A percentile compares a stretch with the other conserved stretches of the same genome.
These are phyloP conservation scores for Spilarctia lutea DNA, from an alignment of 2,888 invertebrate species.

Conservation along the genomic window DNA sequence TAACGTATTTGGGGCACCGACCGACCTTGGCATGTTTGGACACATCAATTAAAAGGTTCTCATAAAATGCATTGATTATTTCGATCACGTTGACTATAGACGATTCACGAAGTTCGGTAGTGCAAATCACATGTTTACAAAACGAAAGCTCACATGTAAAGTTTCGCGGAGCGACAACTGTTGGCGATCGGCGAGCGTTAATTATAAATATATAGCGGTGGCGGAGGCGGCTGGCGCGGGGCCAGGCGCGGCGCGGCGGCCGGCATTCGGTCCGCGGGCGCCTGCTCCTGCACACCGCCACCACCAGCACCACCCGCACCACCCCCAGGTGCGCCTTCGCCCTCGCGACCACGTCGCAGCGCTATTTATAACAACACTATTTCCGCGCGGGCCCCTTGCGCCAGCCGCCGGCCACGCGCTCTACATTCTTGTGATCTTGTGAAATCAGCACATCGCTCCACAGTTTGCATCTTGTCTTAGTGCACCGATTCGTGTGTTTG, in stretches of 20 bases:
- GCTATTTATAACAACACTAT: conserved; percentile 47
- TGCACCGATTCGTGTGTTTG: background rate
- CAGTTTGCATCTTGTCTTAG: conserved; percentile 1
- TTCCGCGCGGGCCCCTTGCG: conserved; percentile 32
- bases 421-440: conserved; percentile 25
- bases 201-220: conserved; percentile 57
- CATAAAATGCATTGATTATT: conserved; percentile 6
- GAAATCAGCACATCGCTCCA: conserved; percentile 13
- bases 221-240: conserved; percentile 45
- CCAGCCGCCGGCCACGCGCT: conserved; percentile 32
- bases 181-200: conserved; percentile 29
- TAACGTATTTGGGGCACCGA: background rate
- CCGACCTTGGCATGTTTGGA: background rate
- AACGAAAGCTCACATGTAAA: conserved; percentile 32
- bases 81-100: background rate
- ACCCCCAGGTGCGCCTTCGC: conserved; percentile 16
- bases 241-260: conserved; percentile 49
- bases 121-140: conserved; percentile 35
- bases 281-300: conserved; percentile 40
- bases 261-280: conserved; percentile 49
- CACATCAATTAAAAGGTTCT: background rate
- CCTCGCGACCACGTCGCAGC: background rate
- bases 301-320: conserved; percentile 31
- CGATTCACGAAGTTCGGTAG: background rate
- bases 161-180: conserved; percentile 27